phyloP scores from a whole-genome alignment of 2,888 invertebrate species.

The Sinopyrophorus schimmeli region DNA sequence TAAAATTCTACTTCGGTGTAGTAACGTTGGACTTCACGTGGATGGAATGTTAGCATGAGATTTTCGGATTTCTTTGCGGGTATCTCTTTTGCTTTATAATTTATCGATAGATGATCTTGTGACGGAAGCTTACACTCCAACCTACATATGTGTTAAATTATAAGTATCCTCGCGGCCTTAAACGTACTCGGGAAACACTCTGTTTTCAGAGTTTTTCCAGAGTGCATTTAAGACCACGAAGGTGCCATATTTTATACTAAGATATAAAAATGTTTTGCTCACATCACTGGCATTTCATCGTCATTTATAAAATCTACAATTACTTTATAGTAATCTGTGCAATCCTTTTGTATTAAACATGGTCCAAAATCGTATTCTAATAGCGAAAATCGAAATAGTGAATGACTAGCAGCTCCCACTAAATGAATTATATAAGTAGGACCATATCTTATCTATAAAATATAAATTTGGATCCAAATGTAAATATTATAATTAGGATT shows the following conservation, averaged over 20 bases:
- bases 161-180: no score
- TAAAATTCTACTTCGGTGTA: slow-evolving; percentile 59
- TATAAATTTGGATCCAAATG: no score
- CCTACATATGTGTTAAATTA: slow-evolving; percentile 52
- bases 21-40: slow-evolving; percentile 58
- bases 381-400: slow-evolving; percentile 66
- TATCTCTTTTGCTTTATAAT: slow-evolving; percentile 55
- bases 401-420: slow-evolving; percentile 62
- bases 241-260: no score
- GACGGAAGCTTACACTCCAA: slow-evolving; percentile 58
- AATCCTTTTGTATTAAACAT: slow-evolving; percentile 63
- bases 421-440: slow-evolving; percentile 64
- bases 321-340: slow-evolving; percentile 55
- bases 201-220: no score
- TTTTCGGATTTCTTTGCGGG: slow-evolving; percentile 54
- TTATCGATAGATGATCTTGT: slow-evolving; percentile 58
- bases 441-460: slow-evolving; percentile 66
- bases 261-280: no score
- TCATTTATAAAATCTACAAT: slow-evolving; percentile 52
- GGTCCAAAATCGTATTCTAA: slow-evolving; percentile 67
- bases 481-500: no score
- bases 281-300: slow-evolving; percentile 47
- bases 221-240: no score
- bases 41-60: slow-evolving; percentile 62
- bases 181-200: no score